Conservation (phyloP, 2,113 vertebrate species). For the Climacteris rufus region DNA sequence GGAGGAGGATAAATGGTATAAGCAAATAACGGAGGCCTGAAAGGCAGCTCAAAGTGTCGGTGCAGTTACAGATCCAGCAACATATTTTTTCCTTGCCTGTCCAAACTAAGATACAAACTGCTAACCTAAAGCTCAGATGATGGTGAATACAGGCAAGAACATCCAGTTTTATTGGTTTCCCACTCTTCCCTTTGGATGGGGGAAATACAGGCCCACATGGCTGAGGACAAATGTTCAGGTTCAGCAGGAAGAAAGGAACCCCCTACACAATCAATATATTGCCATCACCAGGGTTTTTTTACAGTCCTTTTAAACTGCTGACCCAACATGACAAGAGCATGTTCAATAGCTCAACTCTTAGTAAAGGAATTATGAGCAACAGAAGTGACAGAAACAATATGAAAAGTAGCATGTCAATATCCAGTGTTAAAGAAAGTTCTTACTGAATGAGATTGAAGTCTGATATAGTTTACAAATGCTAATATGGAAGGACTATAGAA, state of each 20-base stretch:
- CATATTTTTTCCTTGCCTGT: neutral
- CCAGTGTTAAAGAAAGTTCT: neutral
- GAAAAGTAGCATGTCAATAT: neutral
- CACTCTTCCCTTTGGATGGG: neutral
- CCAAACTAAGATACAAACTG: neutral
- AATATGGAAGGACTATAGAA: neutral
- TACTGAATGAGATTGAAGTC: neutral
- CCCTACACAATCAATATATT: neutral
- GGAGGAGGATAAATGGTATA: neutral
- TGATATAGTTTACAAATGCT: neutral
- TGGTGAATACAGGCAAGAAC: neutral
- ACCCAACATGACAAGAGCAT: neutral
- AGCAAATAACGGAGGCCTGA: neutral
- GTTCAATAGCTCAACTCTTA: neutral
- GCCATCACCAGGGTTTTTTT: neutral
- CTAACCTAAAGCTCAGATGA: neutral
- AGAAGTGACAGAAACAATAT: neutral
- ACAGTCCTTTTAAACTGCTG: neutral
- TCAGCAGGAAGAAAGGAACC: neutral
- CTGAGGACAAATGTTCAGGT: neutral
- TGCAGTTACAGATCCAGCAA: neutral
- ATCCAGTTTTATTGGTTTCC: neutral
- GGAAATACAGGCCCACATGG: neutral
- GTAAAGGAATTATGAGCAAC: neutral
- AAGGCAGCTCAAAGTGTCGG: neutral